Base-by-base conservation (phyloP, 2,113 vertebrate genomes). In the Cyprinus carpio region DNA sequence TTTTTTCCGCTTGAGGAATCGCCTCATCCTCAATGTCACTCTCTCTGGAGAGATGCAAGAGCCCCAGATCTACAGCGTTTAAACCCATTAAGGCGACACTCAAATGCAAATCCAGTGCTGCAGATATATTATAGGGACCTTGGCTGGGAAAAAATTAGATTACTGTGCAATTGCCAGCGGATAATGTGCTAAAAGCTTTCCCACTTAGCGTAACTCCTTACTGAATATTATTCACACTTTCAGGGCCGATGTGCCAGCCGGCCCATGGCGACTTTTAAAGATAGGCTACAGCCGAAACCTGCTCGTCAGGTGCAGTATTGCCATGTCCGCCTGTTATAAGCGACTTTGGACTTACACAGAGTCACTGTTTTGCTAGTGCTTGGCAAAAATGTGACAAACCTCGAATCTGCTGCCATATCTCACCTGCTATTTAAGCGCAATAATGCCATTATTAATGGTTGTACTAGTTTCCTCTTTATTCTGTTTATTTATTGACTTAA, bases 121-220 rank as follows among this genome's bases (percentile, higher is more conserved):
- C 94, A 91, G 95, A 94, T 95, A 94, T 94, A 95, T 96, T 96
- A 96, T 96, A 95, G 94, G 94, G 93, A 94, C 92, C 94, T 93
- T 93, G 76, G 92, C 92, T 87, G 43, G 90, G 88, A 54, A 79
- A 67, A 94, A 93, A 98, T 96, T 92, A 94, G 95, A 97, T 98
- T 97, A 96, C 91, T 91, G 89, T 82, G 88, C 96, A 96, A 96
- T 96, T 96, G 95, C 94, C 92, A 93, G 94, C 74, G 95, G 96
- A 96, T 97, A 97, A 97, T 95, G 96, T 97, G 96, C 95, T 97
- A 97, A 97, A 98, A 98, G 96, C 96, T 96, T 97, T 95, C 94
- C 94, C 95, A 93, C 92, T 96, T 90, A 94, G 93, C 93, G 91
- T 96, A 93, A 94, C 93, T 95, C 94, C 95, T 95, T 93, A 79